Conservation (phyloP, 1,140 invertebrate species). For the Dysdera silvatica region DNA sequence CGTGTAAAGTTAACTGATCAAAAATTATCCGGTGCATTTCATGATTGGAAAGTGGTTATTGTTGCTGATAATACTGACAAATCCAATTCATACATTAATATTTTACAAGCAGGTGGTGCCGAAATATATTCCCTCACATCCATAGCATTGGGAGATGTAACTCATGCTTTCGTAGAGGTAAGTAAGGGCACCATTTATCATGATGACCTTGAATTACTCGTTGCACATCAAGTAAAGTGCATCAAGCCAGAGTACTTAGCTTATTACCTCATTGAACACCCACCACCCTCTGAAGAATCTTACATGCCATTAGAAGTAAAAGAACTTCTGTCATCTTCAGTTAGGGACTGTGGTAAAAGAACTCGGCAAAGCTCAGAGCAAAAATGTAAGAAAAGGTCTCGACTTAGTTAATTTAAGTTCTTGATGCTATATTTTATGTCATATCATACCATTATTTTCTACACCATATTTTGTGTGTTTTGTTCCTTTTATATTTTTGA, state of each 20-base stretch:
- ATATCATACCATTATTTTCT: no score
- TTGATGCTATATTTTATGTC: no score
- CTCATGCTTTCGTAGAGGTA: constrained; percentile 23
- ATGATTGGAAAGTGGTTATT: constrained; percentile 20
- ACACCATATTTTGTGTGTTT: no score
- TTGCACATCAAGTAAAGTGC: constrained; percentile 38
- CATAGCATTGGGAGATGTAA: background rate
- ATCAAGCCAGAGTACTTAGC: constrained; percentile 53
- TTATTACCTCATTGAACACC: constrained; percentile 46
- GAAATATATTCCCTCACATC: background rate
- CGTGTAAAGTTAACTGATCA: background rate
- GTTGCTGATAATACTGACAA: constrained; percentile 18
- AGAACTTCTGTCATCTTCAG: background rate
- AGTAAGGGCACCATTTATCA: constrained; percentile 2
- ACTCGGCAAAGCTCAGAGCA: no score
- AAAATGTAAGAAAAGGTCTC: no score
- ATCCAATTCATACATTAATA: constrained; percentile 13
- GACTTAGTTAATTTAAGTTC: no score
- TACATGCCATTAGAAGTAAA: constrained; percentile 41
- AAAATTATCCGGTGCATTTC: constrained; percentile 11
- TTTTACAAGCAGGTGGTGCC: constrained; percentile 20
- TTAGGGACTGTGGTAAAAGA: no score
- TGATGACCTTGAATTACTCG: constrained; percentile 1
- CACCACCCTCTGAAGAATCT: constrained; percentile 43
- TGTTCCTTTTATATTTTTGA: no score